Evolutionary conservation across 1,140 invertebrate genomes (phyloP), one percentile per base, ranked within the genome.

Genomic region (Cylas formicarius): DNA sequence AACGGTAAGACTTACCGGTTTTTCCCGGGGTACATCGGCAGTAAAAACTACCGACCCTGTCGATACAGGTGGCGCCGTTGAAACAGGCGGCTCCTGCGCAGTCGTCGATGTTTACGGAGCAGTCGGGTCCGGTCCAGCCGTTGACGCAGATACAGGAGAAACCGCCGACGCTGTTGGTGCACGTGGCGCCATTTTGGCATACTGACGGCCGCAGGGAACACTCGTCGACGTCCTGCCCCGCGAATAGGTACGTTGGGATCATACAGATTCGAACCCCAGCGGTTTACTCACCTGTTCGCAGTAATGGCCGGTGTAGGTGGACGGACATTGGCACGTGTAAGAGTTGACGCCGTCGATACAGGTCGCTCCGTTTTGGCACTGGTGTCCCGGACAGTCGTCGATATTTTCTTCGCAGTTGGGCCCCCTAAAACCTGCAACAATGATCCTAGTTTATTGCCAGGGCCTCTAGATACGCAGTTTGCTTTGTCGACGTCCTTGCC

Each of bases 61-160:
- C 93, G 52, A 94, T 88, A 66, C 95, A 98, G 0, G 92, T 97
- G 19, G 92, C 94, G 0, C 90, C 93, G 60, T 97, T 94, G 68
- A 94, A 92, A 67, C 96, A 99, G 0, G 91, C 86, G 0, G 88
- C 86, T 14, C 81, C 84, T 2, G 82, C 83, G 63, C 92, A 97
- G 66, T 97, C 92, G 65, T 95, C 89, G 55, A 93, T 92, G 69
- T 96, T 95, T 54, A 84, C 77, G 11, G 85, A 86, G 66, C 92
- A 96, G 58, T 94, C 87, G 0, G 81, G 73, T 3, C 90, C 91
- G 0, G 85, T 87, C 89, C 90, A 95, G 11, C 91, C 91, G 60
- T 93, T 95, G 20, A 94, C 90, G 66, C 94, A 98, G 58, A 97
- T 95, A 68, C 94, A 98, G 1, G 86, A 86, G 68, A 86, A 97